phyloP scores from a whole-genome alignment of 2,797 vertebrate species.

The Distichodus sexfasciatus region DNA sequence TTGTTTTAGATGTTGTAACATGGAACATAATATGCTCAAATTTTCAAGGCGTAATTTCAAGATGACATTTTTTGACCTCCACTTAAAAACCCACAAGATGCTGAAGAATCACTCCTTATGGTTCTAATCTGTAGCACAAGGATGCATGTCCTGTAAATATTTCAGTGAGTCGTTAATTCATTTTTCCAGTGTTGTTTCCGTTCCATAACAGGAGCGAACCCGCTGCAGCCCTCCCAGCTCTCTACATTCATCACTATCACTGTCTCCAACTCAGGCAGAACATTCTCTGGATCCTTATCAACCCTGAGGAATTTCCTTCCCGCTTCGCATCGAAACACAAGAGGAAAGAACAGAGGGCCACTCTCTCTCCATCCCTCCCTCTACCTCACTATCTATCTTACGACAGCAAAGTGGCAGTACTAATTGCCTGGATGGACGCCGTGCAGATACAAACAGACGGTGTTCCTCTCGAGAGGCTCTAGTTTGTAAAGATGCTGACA shows the following conservation, averaged over 20 bases:
- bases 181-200: slow-evolving; percentile 18
- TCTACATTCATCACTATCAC: slow-evolving; percentile 26
- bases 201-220: background rate
- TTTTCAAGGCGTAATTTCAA: slow-evolving; percentile 6
- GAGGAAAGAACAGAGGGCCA: background rate
- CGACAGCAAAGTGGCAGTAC: slow-evolving; percentile 10
- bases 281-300: slow-evolving; percentile 48
- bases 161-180: background rate
- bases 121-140: background rate
- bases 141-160: slow-evolving; percentile 6
- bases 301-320: slow-evolving; percentile 49
- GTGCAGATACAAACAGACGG: slow-evolving; percentile 12
- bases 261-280: slow-evolving; percentile 33
- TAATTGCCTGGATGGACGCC: slow-evolving; percentile 28
- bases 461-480: slow-evolving; percentile 17
- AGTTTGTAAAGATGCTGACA: slow-evolving; percentile 30
- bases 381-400: too few relatives aligned
- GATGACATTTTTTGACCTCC: slow-evolving; percentile 34
- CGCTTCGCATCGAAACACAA: slow-evolving; percentile 32
- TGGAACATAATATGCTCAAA: too few relatives aligned
- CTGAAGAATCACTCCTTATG: background rate
- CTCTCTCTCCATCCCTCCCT: slow-evolving; percentile 4
- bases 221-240: background rate
- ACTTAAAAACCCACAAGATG: slow-evolving; percentile 4
- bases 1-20: too few relatives aligned